A percentile compares a stretch with the other conserved stretches of the same genome.
Evolutionary conservation across 2,797 vertebrate species (phyloP).

Genomic region (Enteromius afrohamiltoni): DNA sequence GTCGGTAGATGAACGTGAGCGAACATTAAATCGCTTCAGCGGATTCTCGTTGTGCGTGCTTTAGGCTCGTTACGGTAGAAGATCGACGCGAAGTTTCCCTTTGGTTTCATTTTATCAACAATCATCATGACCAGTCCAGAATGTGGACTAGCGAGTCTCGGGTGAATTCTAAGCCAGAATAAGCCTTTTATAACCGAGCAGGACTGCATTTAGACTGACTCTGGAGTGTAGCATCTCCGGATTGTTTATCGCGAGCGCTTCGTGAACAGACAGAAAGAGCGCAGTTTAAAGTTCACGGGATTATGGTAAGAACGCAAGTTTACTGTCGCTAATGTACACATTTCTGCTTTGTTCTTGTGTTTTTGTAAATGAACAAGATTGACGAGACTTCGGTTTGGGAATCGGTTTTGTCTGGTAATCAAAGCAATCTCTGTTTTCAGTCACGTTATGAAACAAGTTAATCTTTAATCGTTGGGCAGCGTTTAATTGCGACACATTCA

Average conservation of each 20-base stretch:
- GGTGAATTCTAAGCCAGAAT: neutral
- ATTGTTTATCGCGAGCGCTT: neutral
- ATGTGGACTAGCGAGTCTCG: neutral
- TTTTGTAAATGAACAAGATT: neutral
- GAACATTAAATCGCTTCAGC: neutral
- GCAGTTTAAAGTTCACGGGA: slow-evolving; percentile 1
- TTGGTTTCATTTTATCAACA: slow-evolving; percentile 50
- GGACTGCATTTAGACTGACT: neutral
- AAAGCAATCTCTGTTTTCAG: neutral
- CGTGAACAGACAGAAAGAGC: neutral
- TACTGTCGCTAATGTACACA: neutral
- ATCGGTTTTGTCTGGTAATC: neutral
- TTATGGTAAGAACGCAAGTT: neutral
- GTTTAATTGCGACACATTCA: neutral
- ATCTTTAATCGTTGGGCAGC: neutral
- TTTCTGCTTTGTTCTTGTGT: neutral
- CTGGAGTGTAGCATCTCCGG: neutral
- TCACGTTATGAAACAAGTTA: neutral
- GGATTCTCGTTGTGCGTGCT: neutral
- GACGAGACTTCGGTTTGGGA: no score
- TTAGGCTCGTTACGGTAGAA: slow-evolving; percentile 40
- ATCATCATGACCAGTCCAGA: neutral
- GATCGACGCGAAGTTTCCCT: slow-evolving; percentile 18
- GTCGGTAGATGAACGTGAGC: neutral
- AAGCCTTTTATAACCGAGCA: neutral